Evolutionary conservation across 2,113 vertebrate genomes (phyloP), one percentile per base, ranked within the genome.

Genomic region (Progne subis): DNA sequence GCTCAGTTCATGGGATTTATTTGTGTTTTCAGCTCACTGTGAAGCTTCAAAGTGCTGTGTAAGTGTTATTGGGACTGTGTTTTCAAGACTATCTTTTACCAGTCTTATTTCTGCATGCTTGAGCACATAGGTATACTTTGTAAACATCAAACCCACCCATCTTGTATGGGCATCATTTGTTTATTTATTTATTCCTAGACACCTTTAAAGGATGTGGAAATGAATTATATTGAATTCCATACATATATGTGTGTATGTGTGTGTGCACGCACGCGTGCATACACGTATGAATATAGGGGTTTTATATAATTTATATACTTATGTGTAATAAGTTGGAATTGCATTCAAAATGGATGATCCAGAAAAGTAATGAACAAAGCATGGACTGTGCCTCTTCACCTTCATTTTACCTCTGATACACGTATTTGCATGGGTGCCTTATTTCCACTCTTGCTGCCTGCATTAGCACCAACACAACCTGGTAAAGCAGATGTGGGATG

Each of bases 171-270:
- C 19, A 46, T 41, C 41, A 43, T 14, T 23, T 61, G 19, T 34
- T 41, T 44, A 8, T 57, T 53, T 26, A 3, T 24, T 88, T 24
- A 29, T 74, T 57, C n/a, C 14, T 8, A 10, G 60, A 63, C 28
- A 60, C 8, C 13, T 75, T 81, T 59, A 88, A 84, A 83, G 32
- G 9, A 43, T 43, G 9, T 55, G 26, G 18, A 84, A 86, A 59
- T n/a, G 1, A 74, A 70, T 65, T 47, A 24, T 32, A 61, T 41
- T 63, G 2, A 75, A 71, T 76, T 82, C 25, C 19, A 34, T 31
- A 21, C 12, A 8, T 25, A 2, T 34, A 1, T 28, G 1, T 52
- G 11, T 43, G 2, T 39, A 0, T 39, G 3, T n/a, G 5, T 59
- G 7, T 49, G 10, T 61, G 46, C 11, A 6, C 13, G 41, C 3